Percentiles rank a stretch among this genome's conserved stretches.
These are phyloP conservation scores for Stenoptilia bipunctidactyla DNA, from an alignment of 2,888 invertebrate species.

Conservation along the genomic window DNA sequence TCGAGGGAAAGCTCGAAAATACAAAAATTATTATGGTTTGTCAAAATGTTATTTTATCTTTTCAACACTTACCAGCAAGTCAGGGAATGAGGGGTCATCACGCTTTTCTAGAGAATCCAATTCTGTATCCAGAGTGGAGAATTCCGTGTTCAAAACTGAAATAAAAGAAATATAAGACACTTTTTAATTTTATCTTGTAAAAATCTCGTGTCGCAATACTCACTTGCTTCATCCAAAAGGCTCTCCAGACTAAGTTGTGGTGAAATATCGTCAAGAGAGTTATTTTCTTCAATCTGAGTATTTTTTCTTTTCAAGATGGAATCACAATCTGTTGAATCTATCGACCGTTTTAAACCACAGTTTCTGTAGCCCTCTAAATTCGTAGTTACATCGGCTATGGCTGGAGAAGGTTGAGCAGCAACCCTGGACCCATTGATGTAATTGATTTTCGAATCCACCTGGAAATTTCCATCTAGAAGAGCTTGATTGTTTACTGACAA, in stretches of 20 bases:
- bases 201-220: too few relatives aligned
- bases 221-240: slow-evolving; percentile 27
- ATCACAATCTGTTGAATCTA: slow-evolving; percentile 17
- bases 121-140: slow-evolving; percentile 23
- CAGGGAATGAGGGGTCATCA: slow-evolving; percentile 24
- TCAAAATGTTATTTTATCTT: neutral
- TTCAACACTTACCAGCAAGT: slow-evolving; percentile 27
- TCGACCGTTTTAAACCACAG: slow-evolving; percentile 22
- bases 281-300: slow-evolving; percentile 7
- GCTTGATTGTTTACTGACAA: too few relatives aligned
- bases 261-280: slow-evolving; percentile 1
- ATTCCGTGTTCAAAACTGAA: slow-evolving; percentile 24
- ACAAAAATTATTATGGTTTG: too few relatives aligned
- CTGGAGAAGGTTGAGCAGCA: too few relatives aligned
- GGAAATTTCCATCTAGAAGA: too few relatives aligned
- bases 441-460: too few relatives aligned
- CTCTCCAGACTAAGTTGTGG: slow-evolving; percentile 17
- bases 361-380: too few relatives aligned
- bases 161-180: slow-evolving; percentile 10
- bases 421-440: too few relatives aligned
- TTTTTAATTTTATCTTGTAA: too few relatives aligned
- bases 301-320: slow-evolving; percentile 22
- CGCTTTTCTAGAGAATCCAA: slow-evolving; percentile 22
- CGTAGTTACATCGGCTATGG: too few relatives aligned
- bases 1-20: too few relatives aligned